Percentiles rank a stretch among this genome's conserved stretches.
Evolutionary conservation across 2,797 vertebrate species (phyloP).

Genomic region (Melanogrammus aeglefinus): DNA sequence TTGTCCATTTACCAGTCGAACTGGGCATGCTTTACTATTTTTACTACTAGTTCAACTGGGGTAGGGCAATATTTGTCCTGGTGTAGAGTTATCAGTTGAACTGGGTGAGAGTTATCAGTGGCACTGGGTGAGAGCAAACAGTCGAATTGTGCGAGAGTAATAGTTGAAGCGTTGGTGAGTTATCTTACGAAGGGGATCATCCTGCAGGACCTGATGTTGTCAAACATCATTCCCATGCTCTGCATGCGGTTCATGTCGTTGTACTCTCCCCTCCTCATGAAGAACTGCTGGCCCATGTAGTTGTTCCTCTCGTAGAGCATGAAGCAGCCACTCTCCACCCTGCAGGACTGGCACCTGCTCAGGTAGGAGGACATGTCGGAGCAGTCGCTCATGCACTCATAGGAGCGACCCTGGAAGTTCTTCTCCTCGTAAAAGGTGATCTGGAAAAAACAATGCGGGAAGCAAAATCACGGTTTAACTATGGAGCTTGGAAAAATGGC

Average conservation of each 20-base stretch:
- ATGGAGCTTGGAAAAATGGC: neutral
- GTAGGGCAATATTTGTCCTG: neutral
- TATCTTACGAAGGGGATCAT: constrained; percentile 71
- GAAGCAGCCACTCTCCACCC: constrained; percentile 75
- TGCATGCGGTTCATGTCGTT: constrained; percentile 74
- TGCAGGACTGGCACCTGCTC: constrained; percentile 72
- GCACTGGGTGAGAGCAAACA: neutral
- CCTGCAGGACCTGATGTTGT: constrained; percentile 73
- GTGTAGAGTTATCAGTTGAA: neutral
- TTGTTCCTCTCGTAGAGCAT: constrained; percentile 73
- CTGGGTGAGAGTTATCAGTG: neutral
- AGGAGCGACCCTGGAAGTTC: constrained; percentile 75
- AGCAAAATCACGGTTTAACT: neutral
- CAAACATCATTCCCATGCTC: constrained; percentile 73
- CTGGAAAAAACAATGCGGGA: constrained; percentile 43
- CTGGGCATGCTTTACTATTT: neutral
- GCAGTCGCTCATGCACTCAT: constrained; percentile 75
- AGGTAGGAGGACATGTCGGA: constrained; percentile 69
- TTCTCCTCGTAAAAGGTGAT: constrained; percentile 74
- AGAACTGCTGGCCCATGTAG: constrained; percentile 73
- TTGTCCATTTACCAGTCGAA: neutral
- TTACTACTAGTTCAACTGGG: no score
- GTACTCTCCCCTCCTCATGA: constrained; percentile 76
- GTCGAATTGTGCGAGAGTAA: neutral
- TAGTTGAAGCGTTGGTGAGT: neutral